Evolutionary conservation across 2,888 invertebrate genomes (phyloP).

Genomic region (Heteropelma amictum): DNA sequence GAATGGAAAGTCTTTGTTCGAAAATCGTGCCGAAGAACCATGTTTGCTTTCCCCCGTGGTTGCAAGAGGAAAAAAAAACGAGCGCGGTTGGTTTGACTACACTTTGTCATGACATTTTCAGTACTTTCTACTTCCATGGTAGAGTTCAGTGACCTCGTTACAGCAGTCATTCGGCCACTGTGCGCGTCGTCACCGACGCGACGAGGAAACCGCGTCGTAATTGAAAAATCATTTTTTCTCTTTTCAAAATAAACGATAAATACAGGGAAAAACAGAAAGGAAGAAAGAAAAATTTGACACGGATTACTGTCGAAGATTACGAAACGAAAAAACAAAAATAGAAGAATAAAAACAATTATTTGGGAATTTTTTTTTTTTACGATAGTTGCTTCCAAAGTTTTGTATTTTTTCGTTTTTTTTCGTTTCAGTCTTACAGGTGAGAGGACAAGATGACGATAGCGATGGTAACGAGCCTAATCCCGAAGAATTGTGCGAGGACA

Average conservation of each 20-base stretch:
- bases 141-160: constrained; percentile 71
- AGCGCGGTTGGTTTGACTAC: constrained; percentile 27
- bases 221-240: no score
- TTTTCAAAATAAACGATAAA: no score
- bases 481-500: constrained; percentile 91
- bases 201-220: constrained; percentile 41
- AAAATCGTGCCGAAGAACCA: no score
- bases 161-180: constrained; percentile 45
- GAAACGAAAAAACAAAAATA: no score
- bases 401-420: background rate
- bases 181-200: constrained; percentile 34
- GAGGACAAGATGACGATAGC: constrained; percentile 85
- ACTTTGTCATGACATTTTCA: constrained; percentile 75
- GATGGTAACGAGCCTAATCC: constrained; percentile 82
- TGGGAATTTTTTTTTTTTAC: constrained; percentile 46
- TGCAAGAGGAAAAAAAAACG: constrained; percentile 1
- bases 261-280: constrained; percentile 16
- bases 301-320: no score
- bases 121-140: constrained; percentile 75
- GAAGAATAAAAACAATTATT: background rate
- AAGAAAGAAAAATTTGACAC: background rate
- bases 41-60: background rate
- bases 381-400: no score
- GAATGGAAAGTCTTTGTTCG: background rate
- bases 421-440: constrained; percentile 68